Percentiles rank a stretch among this genome's conserved stretches.
Evolutionary conservation across 2,888 invertebrate genomes (phyloP).

Genomic region (Zaprionus obscuricornis): DNA sequence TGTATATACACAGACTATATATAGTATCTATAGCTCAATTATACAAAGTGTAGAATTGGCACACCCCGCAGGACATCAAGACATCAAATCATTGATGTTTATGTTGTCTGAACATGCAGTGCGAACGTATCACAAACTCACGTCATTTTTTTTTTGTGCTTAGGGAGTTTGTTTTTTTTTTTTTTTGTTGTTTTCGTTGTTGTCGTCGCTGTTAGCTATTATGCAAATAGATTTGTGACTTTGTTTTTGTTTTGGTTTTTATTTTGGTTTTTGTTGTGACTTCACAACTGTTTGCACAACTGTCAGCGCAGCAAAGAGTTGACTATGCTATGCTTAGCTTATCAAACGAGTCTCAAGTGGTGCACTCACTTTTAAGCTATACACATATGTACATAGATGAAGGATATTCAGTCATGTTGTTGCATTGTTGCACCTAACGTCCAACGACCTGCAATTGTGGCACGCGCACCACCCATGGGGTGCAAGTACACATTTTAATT

Average conservation of each 20-base stretch:
- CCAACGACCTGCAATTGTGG: conserved; percentile 59
- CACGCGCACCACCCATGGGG: conserved; percentile 10
- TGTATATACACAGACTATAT: neutral
- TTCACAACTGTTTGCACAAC: conserved; percentile 45
- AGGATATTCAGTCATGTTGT: conserved; percentile 45
- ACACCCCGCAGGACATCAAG: conserved; percentile 45
- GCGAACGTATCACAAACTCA: conserved; percentile 19
- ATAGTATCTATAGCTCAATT: conserved; percentile 54
- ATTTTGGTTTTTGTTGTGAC: neutral
- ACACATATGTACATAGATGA: too few species aligned
- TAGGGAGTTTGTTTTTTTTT: too few species aligned
- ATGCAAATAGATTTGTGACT: conserved; percentile 63
- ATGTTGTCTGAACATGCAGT: conserved; percentile 62
- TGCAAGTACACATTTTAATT: conserved; percentile 41
- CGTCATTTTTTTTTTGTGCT: conserved; percentile 38
- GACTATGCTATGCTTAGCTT: conserved; percentile 36
- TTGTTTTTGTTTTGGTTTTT: conserved; percentile 8
- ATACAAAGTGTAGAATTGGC: conserved; percentile 53
- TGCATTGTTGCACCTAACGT: conserved; percentile 41
- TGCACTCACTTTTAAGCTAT: conserved; percentile 12
- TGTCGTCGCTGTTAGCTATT: conserved; percentile 25
- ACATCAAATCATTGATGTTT: conserved; percentile 57
- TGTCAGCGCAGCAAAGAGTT: conserved; percentile 15
- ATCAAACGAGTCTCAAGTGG: conserved; percentile 53
- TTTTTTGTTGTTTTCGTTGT: too few species aligned